Evolutionary conservation across 30 jellyfish, hydroid and myxozoan species (phyloP).

Genomic region (Chrysaora quinquecirrha): DNA sequence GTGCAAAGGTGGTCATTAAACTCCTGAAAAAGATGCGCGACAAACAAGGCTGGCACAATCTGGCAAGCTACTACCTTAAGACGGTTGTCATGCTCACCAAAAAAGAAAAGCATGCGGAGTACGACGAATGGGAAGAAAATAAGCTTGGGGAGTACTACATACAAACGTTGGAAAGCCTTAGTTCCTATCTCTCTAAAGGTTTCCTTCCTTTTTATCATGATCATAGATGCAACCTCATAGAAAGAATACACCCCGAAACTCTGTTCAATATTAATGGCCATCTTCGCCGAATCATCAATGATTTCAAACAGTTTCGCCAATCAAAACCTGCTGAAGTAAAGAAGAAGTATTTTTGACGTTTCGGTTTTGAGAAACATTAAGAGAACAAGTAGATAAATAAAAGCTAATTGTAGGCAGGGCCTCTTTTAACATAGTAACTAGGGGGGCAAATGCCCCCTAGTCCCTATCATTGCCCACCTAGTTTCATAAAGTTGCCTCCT

Average conservation of each 20-base stretch:
- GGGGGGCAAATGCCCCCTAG: too few species aligned
- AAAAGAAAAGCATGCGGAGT: too few species aligned
- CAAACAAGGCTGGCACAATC: slow-evolving; percentile 19
- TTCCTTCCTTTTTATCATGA: slow-evolving; percentile 36
- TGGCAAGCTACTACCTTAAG: slow-evolving; percentile 34
- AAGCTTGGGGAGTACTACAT: slow-evolving; percentile 6
- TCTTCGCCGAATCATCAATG: slow-evolving; percentile 10
- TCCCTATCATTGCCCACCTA: too few species aligned
- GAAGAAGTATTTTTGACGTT: neutral
- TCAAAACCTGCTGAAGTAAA: neutral
- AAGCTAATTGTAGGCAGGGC: too few species aligned
- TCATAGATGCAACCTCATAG: slow-evolving; percentile 13
- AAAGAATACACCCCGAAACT: neutral
- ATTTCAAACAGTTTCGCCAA: neutral
- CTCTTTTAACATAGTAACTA: too few species aligned
- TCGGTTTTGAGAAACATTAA: too few species aligned
- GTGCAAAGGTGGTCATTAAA: slow-evolving; percentile 45
- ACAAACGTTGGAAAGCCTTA: slow-evolving; percentile 9
- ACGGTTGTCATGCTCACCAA: slow-evolving; percentile 34
- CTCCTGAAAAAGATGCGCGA: slow-evolving; percentile 48
- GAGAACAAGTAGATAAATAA: too few species aligned
- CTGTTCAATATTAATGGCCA: slow-evolving; percentile 18
- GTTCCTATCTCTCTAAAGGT: neutral
- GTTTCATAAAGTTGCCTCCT: too few species aligned
- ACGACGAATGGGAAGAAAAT: slow-evolving; percentile 5